These are phyloP conservation scores for Metridium senile DNA, from an alignment of 92 coral and sea anemone species.

Conservation along the genomic window DNA sequence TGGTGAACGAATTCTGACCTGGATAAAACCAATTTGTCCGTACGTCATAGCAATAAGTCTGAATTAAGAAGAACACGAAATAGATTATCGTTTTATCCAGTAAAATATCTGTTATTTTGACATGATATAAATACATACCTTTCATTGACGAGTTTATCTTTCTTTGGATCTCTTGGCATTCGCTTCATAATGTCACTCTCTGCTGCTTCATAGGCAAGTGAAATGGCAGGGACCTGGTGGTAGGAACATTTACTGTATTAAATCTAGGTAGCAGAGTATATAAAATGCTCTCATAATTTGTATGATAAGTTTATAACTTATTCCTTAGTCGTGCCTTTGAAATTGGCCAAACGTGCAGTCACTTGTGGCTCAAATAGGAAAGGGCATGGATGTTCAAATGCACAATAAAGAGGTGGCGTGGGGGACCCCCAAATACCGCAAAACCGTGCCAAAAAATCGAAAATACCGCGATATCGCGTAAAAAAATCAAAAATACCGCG, in stretches of 20 bases:
- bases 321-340: too few relatives aligned
- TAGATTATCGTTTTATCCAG: not conserved
- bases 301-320: too few relatives aligned
- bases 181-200: slow-evolving; percentile 99
- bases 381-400: too few relatives aligned
- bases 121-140: slow-evolving; percentile 66
- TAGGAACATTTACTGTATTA: not conserved
- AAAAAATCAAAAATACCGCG: too few relatives aligned
- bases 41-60: slow-evolving; percentile 97
- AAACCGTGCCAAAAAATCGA: too few relatives aligned
- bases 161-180: slow-evolving; percentile 83
- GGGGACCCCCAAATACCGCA: too few relatives aligned
- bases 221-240: slow-evolving; percentile 91
- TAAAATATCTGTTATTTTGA: not conserved
- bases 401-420: too few relatives aligned
- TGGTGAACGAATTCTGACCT: slow-evolving; percentile 51
- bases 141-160: slow-evolving; percentile 96
- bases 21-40: slow-evolving; percentile 97
- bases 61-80: slow-evolving; percentile 9
- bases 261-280: not conserved
- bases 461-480: too few relatives aligned
- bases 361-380: too few relatives aligned
- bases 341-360: too few relatives aligned
- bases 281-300: too few relatives aligned
- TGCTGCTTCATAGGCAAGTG: slow-evolving; percentile 97